Base-by-base conservation (phyloP, 1,140 invertebrate genomes). In the Pygmarrhopalites habei region DNA sequence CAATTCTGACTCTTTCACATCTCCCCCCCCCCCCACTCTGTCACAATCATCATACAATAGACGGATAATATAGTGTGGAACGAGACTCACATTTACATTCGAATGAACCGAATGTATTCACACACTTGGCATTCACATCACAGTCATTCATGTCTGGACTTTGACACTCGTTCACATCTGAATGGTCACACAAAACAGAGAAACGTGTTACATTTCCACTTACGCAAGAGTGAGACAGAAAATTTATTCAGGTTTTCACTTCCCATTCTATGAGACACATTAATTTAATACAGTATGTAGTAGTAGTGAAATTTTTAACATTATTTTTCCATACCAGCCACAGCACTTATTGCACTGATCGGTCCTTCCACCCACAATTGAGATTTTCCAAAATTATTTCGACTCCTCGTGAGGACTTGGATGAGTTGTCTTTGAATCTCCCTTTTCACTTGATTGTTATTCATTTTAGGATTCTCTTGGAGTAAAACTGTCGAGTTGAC, bases 111-210 rank as follows among this genome's bases (percentile, higher is more conserved):
- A 90, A 92, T 1, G 83, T 84, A 74, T 98, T 98, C 30, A 84
- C 83, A 76, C 95, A 98, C 1, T 79, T 82, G 0, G 88, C 93
- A 53, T 87, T 82, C 12, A 84, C 80, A 68, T 92, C 87, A 72
- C 95, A 99, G 74, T 98, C 95, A 74, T 98, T 90, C 12, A 94
- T 75, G 53, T 94, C 90, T 10, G 82, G 74, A 0, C 86, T 85
- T 0, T 83, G 80, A 71, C 93, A 97, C 75, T 96, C 93, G 72
- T 97, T 90, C 56, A 96, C 74, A 78, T 96, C 93, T 89, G 66
- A n/a, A n/a, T n/a, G n/a, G n/a, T 67, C 64, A 55, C 62, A 66
- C 5, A 55, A 26, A 12, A 26, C 28, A 14, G 12, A 28, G 41
- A n/a, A n/a, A n/a, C n/a, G n/a, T n/a, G n/a, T n/a, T n/a, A n/a